Evolutionary conservation across 1,140 invertebrate species (phyloP).

Genomic region (Mercenaria mercenaria): DNA sequence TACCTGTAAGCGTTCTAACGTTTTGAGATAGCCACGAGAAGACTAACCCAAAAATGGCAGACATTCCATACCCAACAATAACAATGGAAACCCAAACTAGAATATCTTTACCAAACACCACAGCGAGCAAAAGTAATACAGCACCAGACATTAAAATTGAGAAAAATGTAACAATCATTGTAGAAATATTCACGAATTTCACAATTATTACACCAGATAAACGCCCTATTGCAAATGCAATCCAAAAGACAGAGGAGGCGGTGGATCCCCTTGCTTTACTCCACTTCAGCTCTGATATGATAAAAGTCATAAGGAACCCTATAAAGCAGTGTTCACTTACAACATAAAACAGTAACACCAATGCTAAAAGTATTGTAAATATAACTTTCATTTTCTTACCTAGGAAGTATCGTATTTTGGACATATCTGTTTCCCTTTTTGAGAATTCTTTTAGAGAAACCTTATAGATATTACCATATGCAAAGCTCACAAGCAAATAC

Average conservation of each 20-base stretch:
- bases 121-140: not conserved
- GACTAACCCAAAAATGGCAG: slow-evolving; percentile 35
- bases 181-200: not conserved
- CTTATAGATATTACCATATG: slow-evolving; percentile 30
- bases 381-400: not conserved
- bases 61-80: slow-evolving; percentile 36
- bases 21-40: slow-evolving; percentile 51
- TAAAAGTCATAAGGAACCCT: slow-evolving; percentile 40
- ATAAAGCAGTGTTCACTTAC: slow-evolving; percentile 28
- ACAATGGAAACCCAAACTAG: slow-evolving; percentile 14
- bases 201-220: slow-evolving; percentile 25
- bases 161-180: slow-evolving; percentile 15
- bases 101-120: not conserved
- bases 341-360: not conserved
- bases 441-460: not conserved
- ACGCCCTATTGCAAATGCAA: slow-evolving; percentile 22
- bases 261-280: not conserved
- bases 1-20: slow-evolving; percentile 26
- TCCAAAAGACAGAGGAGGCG: slow-evolving; percentile 27
- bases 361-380: slow-evolving; percentile 11
- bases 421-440: not conserved
- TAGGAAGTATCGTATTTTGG: not conserved
- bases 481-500: not conserved
- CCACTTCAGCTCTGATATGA: slow-evolving; percentile 1
- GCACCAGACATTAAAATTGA: not conserved